Base-by-base conservation (phyloP, 2,888 invertebrate genomes). In the Chrysina gloriosa region DNA sequence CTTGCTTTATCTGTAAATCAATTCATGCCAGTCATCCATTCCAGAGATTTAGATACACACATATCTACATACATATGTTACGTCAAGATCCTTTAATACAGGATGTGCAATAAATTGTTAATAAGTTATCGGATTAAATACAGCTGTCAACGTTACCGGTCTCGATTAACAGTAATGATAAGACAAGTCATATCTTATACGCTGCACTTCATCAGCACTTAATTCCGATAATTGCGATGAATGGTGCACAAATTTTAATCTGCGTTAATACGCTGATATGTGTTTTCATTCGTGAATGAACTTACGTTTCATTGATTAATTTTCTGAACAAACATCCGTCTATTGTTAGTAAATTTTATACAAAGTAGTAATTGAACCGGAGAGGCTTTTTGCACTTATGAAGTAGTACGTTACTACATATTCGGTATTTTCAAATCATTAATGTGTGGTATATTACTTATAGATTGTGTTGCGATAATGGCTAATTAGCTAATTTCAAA, bases 101-200 rank as follows among this genome's bases (percentile, higher is more conserved):
- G 48, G 48, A 48, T 48, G 48, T 48, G 48, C 48, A 48, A 48
- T 48, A 48, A 48, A 25, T 48, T 25, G 11, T 48, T 48, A 48
- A 48, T 48, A 48, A 48, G 23, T 48, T 48, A 48, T 25, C 25
- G 23, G 25, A 48, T 25, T 48, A 48, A 27, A 23, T 48, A 25
- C 48, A 11, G 27, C 25, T 11, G 23, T 25, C 48, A 36, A 2
- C 36, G 36, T 9, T 36, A n/a, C 36, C n/a, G 36, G 36, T 36
- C 14, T 36, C 36, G 36, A 36, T 36, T 36, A 36, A n/a, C 36
- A 11, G 36, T n/a, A 36, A 36, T 36, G 36, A 36, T 36, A 36
- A 36, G 11, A 4, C 2, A 36, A 36, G n/a, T n/a, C 36, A 4
- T 36, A 36, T 36, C 36, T 3, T 14, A 36, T 36, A 36, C 36